Evolutionary conservation across 2,888 invertebrate species (phyloP).

Genomic region (Chrysotoxum bicinctum): DNA sequence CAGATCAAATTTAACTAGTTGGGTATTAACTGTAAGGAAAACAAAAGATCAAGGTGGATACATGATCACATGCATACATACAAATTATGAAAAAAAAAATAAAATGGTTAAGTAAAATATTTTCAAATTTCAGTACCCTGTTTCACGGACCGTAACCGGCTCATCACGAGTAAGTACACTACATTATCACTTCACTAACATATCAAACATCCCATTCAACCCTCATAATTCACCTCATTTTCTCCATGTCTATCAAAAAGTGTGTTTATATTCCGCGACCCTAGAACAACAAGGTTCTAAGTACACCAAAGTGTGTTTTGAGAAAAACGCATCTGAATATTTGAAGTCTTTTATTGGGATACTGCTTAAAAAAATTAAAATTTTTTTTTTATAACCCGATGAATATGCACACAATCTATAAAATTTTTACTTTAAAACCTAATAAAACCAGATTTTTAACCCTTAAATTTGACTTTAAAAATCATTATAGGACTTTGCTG

Average conservation of each 20-base stretch:
- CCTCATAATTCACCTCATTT: slow-evolving; percentile 28
- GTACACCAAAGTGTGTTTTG: too few species aligned
- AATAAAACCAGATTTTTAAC: too few species aligned
- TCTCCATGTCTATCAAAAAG: background rate
- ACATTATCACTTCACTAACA: slow-evolving; percentile 12
- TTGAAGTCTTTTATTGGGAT: too few species aligned
- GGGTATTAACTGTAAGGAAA: background rate
- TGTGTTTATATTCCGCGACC: too few species aligned
- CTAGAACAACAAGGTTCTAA: too few species aligned
- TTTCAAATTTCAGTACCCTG: slow-evolving; percentile 65
- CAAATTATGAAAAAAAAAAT: background rate
- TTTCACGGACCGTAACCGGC: slow-evolving; percentile 50
- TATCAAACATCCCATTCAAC: background rate
- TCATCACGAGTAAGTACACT: slow-evolving; percentile 63
- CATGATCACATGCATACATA: background rate
- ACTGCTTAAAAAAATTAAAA: too few species aligned
- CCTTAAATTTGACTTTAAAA: too few species aligned
- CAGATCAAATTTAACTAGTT: background rate
- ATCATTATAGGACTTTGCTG: too few species aligned
- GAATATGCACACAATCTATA: too few species aligned
- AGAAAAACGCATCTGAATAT: too few species aligned
- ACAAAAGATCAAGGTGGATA: background rate
- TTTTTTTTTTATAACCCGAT: too few species aligned
- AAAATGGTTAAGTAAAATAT: background rate
- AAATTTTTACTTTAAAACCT: too few species aligned